Percentiles rank a stretch among this genome's conserved stretches.
Conservation (phyloP, 2,888 invertebrate species). For the Sinelater perroti region DNA sequence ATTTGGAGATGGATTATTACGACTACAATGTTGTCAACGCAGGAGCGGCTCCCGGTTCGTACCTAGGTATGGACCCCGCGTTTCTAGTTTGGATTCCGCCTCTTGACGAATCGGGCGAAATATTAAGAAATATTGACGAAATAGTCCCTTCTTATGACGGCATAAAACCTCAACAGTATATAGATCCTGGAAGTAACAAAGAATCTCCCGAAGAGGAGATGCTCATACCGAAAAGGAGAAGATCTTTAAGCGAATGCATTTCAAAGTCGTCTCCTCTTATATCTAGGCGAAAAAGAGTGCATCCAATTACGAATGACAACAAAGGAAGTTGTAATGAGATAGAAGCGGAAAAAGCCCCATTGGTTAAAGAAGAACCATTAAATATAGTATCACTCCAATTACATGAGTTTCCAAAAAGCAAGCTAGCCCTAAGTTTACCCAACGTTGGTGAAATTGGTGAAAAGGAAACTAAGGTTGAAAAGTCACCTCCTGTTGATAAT, state of each 20-base stretch:
- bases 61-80: slow-evolving; percentile 88
- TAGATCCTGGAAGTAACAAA: slow-evolving; percentile 72
- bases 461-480: slow-evolving; percentile 73
- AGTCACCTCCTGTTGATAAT: slow-evolving; percentile 69
- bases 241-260: slow-evolving; percentile 43
- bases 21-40: slow-evolving; percentile 88
- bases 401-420: slow-evolving; percentile 50
- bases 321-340: slow-evolving; percentile 43
- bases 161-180: slow-evolving; percentile 53
- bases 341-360: slow-evolving; percentile 43
- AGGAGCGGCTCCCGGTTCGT: slow-evolving; percentile 85
- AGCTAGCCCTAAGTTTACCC: slow-evolving; percentile 38
- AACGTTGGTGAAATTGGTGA: slow-evolving; percentile 56
- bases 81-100: slow-evolving; percentile 90
- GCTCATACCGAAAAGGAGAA: slow-evolving; percentile 59
- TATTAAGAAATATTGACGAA: slow-evolving; percentile 69
- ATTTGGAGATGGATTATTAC: slow-evolving; percentile 87
- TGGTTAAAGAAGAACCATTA: slow-evolving; percentile 37
- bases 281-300: slow-evolving; percentile 45
- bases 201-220: slow-evolving; percentile 71
- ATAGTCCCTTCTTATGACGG: slow-evolving; percentile 62
- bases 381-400: slow-evolving; percentile 49
- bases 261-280: slow-evolving; percentile 46
- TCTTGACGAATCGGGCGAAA: slow-evolving; percentile 72
- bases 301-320: slow-evolving; percentile 46